Percentiles rank a stretch among this genome's conserved stretches.
Conservation (phyloP, 2,797 vertebrate genomes). For the Syncerus caffer region DNA sequence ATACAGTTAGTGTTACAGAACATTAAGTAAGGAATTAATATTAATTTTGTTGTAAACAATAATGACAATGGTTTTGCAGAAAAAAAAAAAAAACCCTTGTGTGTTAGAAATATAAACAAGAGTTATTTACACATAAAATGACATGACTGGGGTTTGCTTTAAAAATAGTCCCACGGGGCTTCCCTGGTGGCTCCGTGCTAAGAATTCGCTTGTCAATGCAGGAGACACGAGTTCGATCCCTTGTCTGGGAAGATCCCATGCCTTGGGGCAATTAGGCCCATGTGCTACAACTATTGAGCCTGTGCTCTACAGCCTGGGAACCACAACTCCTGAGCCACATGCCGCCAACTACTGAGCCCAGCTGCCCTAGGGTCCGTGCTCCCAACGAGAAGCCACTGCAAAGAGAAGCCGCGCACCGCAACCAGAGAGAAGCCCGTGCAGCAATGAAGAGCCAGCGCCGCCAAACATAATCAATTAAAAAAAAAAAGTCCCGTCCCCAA, state of each 20-base stretch:
- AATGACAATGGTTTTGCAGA: neutral
- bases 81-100: neutral
- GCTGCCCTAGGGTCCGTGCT: fast-evolving
- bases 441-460: no score
- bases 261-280: neutral
- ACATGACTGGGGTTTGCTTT: neutral
- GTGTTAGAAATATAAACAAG: neutral
- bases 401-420: neutral
- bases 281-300: fast-evolving
- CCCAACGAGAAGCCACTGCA: neutral
- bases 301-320: neutral
- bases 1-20: neutral
- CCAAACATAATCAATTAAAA: neutral
- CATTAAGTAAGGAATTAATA: neutral
- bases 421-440: no score
- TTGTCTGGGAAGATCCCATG: neutral
- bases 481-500: neutral
- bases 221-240: fast-evolving
- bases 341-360: neutral
- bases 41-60: neutral
- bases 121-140: neutral
- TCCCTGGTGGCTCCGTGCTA: neutral
- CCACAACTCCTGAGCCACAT: neutral
- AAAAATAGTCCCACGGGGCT: neutral
- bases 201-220: neutral